Evolutionary conservation across 2,888 invertebrate species (phyloP), one percentile per base, ranked within the genome.

Genomic region (Teleogryllus oceanicus): DNA sequence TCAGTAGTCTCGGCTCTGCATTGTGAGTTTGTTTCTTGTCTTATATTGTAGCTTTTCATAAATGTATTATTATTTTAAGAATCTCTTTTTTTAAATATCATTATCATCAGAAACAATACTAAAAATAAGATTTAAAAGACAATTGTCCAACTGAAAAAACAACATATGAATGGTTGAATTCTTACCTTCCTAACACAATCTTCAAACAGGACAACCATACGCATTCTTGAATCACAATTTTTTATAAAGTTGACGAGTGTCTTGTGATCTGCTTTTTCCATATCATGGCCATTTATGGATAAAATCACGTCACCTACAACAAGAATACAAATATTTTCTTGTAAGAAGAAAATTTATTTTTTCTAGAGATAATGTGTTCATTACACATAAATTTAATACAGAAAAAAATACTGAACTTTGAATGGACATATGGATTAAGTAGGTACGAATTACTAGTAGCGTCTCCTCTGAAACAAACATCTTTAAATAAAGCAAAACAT

Each of bases 191-290:
- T 91, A 1, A 97, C 97, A 85, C 98, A 97, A 86, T 98, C 97
- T 89, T 98, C 98, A 86, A 97, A 98, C 74, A 98, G 91, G 18
- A 98, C 98, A 49, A 98, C 97, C 94, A 98, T 96, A 79, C 98
- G 91, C 94, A 98, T 96, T 83, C 95, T 91, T 37, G 94, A 90
- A 85, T 96, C 96, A 88, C 96, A 96, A 85, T 92, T 91, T 87
- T 95, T 95, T 83, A 98, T 97, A 85, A 95, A 96, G 84, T 92
- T 92, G n/a, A 98, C 97, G 83, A 98, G 90, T 78, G 95, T 93
- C 85, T 95, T 93, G 87, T 98, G 98, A 85, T 97, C 96, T n/a
- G 95, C 94, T 84, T 94, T 93, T 86, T 97, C 97, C 91, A 98
- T 96, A 85, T 96, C 96, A 76, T 92, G 92, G n/a, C 98, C 98